phyloP scores from a whole-genome alignment of 2,797 vertebrate genomes.

The Poeciliopsis turneri region DNA sequence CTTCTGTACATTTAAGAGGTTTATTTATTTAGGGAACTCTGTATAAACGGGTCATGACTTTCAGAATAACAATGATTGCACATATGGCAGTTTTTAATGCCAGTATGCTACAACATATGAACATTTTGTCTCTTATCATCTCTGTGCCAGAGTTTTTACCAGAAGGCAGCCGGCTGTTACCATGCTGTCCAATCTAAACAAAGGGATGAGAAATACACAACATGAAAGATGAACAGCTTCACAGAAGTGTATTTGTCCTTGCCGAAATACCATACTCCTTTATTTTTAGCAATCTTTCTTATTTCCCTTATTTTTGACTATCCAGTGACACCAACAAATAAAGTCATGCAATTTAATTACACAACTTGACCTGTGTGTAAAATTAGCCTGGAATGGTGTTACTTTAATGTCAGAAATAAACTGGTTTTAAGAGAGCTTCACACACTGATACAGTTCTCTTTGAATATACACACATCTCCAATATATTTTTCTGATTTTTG shows the following conservation, averaged over 20 bases:
- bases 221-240: constrained; percentile 58
- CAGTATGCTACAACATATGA: constrained; percentile 8
- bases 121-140: constrained; percentile 63
- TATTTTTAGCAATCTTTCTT: constrained; percentile 39
- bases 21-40: constrained; percentile 43
- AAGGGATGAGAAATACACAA: constrained; percentile 54
- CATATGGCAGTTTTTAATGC: constrained; percentile 41
- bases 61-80: constrained; percentile 40
- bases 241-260: constrained; percentile 43
- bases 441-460: constrained; percentile 32
- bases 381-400: constrained; percentile 38
- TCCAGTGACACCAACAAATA: constrained; percentile 54
- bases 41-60: constrained; percentile 41
- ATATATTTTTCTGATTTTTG: constrained; percentile 23
- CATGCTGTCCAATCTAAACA: constrained; percentile 62
- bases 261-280: constrained; percentile 54
- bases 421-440: constrained; percentile 34
- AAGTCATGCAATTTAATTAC: constrained; percentile 58
- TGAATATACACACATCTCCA: not conserved
- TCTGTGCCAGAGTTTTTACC: constrained; percentile 63
- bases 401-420: constrained; percentile 39
- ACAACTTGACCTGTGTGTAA: constrained; percentile 46
- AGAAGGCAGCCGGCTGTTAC: constrained; percentile 57
- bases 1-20: constrained; percentile 12
- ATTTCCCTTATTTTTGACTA: constrained; percentile 58